Percentiles rank a stretch among this genome's conserved stretches.
Evolutionary conservation across 2,888 invertebrate species (phyloP).

Genomic region (Lagria hirta): DNA sequence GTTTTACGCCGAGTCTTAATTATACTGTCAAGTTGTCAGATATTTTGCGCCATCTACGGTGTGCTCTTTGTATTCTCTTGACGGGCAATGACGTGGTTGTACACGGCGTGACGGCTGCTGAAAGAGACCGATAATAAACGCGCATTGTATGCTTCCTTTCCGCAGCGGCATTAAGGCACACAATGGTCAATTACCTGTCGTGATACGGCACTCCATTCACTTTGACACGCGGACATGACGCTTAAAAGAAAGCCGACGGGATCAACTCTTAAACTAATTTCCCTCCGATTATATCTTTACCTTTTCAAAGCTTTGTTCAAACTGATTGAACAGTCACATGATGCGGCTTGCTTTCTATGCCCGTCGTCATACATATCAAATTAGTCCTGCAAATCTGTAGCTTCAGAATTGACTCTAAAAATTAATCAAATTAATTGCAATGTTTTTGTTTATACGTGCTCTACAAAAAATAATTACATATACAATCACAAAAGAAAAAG

Average conservation of each 20-base stretch:
- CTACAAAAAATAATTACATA: too few relatives aligned
- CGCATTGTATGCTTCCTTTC: conserved; percentile 51
- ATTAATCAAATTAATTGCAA: too few relatives aligned
- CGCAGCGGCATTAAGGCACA: conserved; percentile 44
- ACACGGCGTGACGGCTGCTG: conserved; percentile 47
- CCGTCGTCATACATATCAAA: too few relatives aligned
- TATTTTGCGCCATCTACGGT: conserved; percentile 44
- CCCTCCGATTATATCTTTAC: conserved; percentile 30
- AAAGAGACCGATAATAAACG: conserved; percentile 51
- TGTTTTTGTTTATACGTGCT: too few relatives aligned
- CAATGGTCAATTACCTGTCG: conserved; percentile 53
- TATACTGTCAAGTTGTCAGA: conserved; percentile 52
- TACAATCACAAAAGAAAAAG: too few relatives aligned
- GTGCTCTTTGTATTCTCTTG: conserved; percentile 41
- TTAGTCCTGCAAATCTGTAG: too few relatives aligned
- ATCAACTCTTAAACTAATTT: conserved; percentile 33
- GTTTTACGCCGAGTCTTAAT: conserved; percentile 48
- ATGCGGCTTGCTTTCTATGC: too few relatives aligned
- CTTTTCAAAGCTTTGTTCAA: too few relatives aligned
- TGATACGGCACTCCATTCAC: conserved; percentile 41
- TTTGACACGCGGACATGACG: conserved; percentile 32
- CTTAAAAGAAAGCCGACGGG: conserved; percentile 33
- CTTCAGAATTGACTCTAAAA: too few relatives aligned
- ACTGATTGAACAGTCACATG: too few relatives aligned
- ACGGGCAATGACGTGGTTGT: conserved; percentile 49